phyloP scores from a whole-genome alignment of 2,797 vertebrate species.

The Lerista edwardsae region DNA sequence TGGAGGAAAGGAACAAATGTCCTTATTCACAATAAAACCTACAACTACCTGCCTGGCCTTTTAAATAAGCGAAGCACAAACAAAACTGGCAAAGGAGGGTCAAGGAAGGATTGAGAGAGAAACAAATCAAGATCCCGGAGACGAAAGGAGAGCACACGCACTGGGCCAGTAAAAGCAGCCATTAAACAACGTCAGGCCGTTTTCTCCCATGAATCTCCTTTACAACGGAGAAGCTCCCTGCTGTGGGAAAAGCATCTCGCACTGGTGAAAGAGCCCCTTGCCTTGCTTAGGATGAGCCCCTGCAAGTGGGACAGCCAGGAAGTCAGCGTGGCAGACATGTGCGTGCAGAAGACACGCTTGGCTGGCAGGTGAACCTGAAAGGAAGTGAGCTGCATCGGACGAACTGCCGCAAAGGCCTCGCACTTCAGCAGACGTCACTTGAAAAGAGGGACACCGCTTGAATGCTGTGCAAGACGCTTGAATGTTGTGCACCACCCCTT shows the following conservation, averaged over 20 bases:
- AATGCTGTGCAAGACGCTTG: too few species aligned
- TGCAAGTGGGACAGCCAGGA: neutral
- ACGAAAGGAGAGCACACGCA: slow-evolving; percentile 28
- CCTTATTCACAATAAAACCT: neutral
- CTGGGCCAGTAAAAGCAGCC: slow-evolving; percentile 26
- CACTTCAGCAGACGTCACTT: neutral
- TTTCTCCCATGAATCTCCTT: slow-evolving; percentile 38
- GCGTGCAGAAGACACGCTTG: neutral
- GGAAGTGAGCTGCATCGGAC: too few species aligned
- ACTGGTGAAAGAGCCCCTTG: neutral
- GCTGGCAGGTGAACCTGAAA: too few species aligned
- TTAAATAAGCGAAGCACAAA: slow-evolving; percentile 19
- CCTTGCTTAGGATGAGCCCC: neutral
- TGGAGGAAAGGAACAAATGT: neutral
- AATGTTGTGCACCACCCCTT: too few species aligned
- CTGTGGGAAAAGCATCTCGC: slow-evolving; percentile 25
- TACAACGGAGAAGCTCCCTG: neutral
- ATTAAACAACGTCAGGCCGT: slow-evolving; percentile 20
- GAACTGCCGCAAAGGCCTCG: too few species aligned
- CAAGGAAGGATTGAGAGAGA: slow-evolving; percentile 36
- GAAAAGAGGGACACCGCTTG: neutral
- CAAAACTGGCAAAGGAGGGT: slow-evolving; percentile 7
- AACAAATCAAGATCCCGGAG: slow-evolving; percentile 25
- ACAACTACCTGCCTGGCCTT: slow-evolving; percentile 12
- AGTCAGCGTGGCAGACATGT: neutral